Conservation (phyloP, 2,113 vertebrate genomes). For the Hystrix cristata region DNA sequence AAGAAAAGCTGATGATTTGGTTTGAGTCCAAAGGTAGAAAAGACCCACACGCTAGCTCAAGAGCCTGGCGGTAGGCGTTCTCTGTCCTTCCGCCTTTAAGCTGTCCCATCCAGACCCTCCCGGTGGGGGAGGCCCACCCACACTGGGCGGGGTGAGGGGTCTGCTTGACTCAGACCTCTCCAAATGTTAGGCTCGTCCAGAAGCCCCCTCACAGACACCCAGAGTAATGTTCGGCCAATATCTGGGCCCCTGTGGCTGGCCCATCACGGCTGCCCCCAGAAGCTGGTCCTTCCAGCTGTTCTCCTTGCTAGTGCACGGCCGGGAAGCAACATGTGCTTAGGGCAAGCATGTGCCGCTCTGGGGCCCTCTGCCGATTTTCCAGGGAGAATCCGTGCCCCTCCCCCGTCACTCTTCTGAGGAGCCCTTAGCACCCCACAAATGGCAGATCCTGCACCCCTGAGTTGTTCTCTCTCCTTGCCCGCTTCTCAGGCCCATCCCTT, state of each 20-base stretch:
- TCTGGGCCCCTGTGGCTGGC: background rate
- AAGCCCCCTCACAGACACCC: background rate
- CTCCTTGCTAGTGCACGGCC: rapidly evolving
- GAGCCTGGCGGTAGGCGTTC: background rate
- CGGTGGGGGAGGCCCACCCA: background rate
- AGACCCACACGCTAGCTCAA: too few species aligned
- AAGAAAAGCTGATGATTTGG: background rate
- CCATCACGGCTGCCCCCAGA: background rate
- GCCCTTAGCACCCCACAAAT: background rate
- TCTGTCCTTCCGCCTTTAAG: background rate
- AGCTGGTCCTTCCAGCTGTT: background rate
- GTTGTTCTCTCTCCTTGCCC: background rate
- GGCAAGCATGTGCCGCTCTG: too few species aligned
- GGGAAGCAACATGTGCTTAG: rapidly evolving
- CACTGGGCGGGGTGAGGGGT: background rate
- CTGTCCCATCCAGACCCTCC: background rate
- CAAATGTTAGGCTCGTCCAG: background rate
- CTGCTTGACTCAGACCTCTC: background rate
- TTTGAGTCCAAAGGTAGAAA: background rate
- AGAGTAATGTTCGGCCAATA: background rate
- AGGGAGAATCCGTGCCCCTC: rapidly evolving
- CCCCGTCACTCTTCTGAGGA: background rate
- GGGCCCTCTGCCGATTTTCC: background rate
- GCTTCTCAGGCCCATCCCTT: too few species aligned
- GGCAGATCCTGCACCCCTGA: rapidly evolving